Evolutionary conservation across 2,797 vertebrate genomes (phyloP).

Genomic region (Falco peregrinus): DNA sequence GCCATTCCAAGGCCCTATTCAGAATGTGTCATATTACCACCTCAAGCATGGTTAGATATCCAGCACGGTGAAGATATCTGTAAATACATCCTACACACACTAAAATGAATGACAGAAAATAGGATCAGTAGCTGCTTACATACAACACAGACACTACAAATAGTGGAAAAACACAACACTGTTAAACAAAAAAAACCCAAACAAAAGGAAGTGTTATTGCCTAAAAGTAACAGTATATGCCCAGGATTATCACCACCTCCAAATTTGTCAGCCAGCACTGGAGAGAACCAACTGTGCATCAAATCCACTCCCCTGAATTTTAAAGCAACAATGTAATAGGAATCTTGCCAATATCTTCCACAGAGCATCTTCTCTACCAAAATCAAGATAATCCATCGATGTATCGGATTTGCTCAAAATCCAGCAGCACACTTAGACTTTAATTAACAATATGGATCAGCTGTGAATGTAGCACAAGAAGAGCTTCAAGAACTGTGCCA

Average conservation of each 20-base stretch:
- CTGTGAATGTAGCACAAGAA: neutral
- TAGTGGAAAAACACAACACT: neutral
- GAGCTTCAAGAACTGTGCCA: neutral
- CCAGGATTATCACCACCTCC: neutral
- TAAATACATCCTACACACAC: neutral
- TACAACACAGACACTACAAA: neutral
- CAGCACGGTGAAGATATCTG: neutral
- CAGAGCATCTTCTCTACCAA: neutral
- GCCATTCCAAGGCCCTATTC: neutral
- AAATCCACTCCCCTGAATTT: neutral
- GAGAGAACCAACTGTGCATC: neutral
- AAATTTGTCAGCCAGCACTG: neutral
- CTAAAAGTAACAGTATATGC: neutral
- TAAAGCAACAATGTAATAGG: neutral
- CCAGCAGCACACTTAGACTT: neutral
- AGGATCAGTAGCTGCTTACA: neutral
- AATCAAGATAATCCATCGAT: rapidly evolving
- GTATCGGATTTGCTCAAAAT: neutral
- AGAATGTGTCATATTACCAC: neutral
- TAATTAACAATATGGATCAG: neutral
- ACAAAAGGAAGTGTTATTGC: neutral
- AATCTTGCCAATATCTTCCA: neutral
- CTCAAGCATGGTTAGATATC: neutral
- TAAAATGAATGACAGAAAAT: neutral
- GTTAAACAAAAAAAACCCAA: neutral